Evolutionary conservation across 1,140 invertebrate genomes (phyloP).

Genomic region (Trinorchestia longiramus): DNA sequence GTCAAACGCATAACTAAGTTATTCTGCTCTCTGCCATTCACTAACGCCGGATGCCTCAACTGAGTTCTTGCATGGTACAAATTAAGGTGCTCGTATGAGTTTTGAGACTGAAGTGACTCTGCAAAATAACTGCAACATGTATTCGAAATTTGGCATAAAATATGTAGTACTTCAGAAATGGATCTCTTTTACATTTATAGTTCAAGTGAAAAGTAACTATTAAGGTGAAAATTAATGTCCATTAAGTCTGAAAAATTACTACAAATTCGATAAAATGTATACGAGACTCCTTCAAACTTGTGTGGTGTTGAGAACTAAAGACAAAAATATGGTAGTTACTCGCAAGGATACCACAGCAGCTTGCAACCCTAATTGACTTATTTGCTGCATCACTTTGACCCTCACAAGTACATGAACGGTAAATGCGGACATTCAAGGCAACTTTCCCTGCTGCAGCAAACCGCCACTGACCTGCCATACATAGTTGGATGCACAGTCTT

Average conservation of each 20-base stretch:
- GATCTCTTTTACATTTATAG: background rate
- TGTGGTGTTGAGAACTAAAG: background rate
- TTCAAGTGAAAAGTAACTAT: background rate
- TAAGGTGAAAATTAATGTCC: background rate
- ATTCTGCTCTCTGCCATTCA: no score
- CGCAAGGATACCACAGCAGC: background rate
- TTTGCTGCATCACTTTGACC: background rate
- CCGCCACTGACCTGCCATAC: background rate
- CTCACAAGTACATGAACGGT: background rate
- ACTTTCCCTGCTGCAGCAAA: background rate
- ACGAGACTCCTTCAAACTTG: background rate
- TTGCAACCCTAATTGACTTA: background rate
- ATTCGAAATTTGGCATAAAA: background rate
- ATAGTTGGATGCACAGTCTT: background rate
- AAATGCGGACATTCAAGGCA: background rate
- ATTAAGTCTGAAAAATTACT: background rate
- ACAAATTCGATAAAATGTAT: background rate
- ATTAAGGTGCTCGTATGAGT: no score
- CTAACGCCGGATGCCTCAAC: no score
- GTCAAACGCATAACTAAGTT: no score
- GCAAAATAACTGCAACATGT: background rate
- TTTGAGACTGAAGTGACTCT: background rate
- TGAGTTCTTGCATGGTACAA: no score
- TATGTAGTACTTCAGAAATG: background rate
- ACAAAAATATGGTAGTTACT: background rate